A percentile compares a stretch with the other conserved stretches of the same genome.
Conservation (phyloP, 2,888 invertebrate species). For the Bibio marci region DNA sequence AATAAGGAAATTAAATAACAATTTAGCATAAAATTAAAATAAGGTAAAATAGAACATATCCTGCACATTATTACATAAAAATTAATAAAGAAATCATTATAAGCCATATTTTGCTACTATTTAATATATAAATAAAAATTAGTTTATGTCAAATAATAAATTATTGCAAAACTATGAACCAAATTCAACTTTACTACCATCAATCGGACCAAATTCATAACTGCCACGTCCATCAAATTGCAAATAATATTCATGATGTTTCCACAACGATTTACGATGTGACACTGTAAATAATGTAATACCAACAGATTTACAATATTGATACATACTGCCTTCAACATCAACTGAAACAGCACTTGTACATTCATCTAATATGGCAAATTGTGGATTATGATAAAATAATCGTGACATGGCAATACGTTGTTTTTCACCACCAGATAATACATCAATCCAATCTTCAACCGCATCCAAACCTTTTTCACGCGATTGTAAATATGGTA, state of each 20-base stretch:
- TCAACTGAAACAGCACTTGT: slow-evolving; percentile 98
- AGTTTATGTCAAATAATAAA: too few relatives aligned
- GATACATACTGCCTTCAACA: slow-evolving; percentile 95
- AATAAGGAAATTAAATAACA: too few relatives aligned
- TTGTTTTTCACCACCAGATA: slow-evolving; percentile 97
- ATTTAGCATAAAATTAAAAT: too few relatives aligned
- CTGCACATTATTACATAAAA: too few relatives aligned
- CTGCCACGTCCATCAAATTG: slow-evolving; percentile 92
- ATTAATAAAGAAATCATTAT: too few relatives aligned
- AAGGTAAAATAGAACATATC: too few relatives aligned
- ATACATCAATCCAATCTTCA: slow-evolving; percentile 97
- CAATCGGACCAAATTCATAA: slow-evolving; percentile 75
- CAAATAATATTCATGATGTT: slow-evolving; percentile 88
- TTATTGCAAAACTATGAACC: too few relatives aligned
- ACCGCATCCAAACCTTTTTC: slow-evolving; percentile 83
- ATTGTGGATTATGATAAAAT: slow-evolving; percentile 95
- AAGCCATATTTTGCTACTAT: too few relatives aligned
- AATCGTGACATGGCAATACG: slow-evolving; percentile 95
- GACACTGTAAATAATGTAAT: slow-evolving; percentile 96
- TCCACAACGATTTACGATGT: slow-evolving; percentile 93
- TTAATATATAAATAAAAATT: too few relatives aligned
- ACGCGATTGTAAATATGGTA: slow-evolving; percentile 64
- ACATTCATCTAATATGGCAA: slow-evolving; percentile 97
- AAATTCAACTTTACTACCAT: slow-evolving; percentile 73
- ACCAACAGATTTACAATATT: slow-evolving; percentile 65